Evolutionary conservation across 1,140 invertebrate genomes (phyloP), one percentile per base, ranked within the genome.

Genomic region (Diabrotica undecimpunctata): DNA sequence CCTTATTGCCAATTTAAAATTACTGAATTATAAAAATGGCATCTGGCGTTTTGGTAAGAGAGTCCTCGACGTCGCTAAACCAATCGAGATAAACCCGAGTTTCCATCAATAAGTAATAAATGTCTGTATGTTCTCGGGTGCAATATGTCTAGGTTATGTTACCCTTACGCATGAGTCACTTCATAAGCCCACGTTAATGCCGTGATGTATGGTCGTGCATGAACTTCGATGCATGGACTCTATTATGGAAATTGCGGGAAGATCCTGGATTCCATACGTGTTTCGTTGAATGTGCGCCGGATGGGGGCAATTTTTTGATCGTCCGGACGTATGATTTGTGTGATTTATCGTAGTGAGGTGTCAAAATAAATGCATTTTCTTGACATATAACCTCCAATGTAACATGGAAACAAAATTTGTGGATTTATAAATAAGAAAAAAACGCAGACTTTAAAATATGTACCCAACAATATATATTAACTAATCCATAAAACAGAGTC

Each of bases 161-260:
- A 59, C 68, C 66, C 68, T 69, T 64, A 69, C 68, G 65, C 61
- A 66, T 69, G 68, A 69, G 68, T 69, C 68, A 69, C 61, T 69
- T 69, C 65, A 69, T 69, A 66, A 69, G 65, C 65, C 65, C 61
- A 66, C 60, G 61, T 62, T 69, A 62, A 69, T 66, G 39, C 39
- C 35, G 64, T 69, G 68, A 69, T 62, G 37, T 61, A 69, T 56
- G 62, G 52, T 35, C 41, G 52, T 59, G 62, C 61, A 63, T 61
- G 61, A 69, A 69, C 68, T 54, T 50, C 55, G 62, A 64, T 66
- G 36, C 65, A 68, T 52, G 41, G 67, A 68, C 64, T 68, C 60
- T 66, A 69, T 69, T 69, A 69, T 69, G 68, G 68, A 69, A 69
- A 69, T 69, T 54, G 65, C 61, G 61, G 63, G 50, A 56, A 54